Evolutionary conservation across 2,888 invertebrate genomes (phyloP), one percentile per base, ranked within the genome.

Genomic region (Hyalella azteca): DNA sequence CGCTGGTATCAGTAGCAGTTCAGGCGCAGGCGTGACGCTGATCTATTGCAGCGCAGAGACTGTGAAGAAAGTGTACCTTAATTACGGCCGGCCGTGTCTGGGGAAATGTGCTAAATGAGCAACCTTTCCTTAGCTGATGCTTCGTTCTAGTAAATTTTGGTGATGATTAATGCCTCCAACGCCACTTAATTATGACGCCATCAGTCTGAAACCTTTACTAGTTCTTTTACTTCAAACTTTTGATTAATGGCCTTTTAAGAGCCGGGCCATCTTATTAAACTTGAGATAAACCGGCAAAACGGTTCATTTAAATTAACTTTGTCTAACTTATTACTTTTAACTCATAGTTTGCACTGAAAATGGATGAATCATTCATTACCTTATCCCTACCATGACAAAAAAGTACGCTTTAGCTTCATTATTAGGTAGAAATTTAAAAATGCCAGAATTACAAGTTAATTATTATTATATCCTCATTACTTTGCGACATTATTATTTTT

Each of bases 101-200:
- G 36, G 66, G 66, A 66, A 29, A n/a, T 29, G 7, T 19, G 19
- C 66, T 15, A 66, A 66, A 66, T 66, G 66, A 66, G 66, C n/a
- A n/a, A n/a, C 9, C 66, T 36, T 32, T 66, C 66, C 39, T 19
- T 7, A 36, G 66, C 36, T 39, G 36, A 66, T 32, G 66, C 32
- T 66, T 39, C 66, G 36, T 19, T 15, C 39, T 19, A 7, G 29
- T 36, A 22, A 66, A 66, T 66, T 66, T 54, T 66, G 36, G 3
- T 22, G 36, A 19, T 66, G 66, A 66, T 66, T 66, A 66, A 66
- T 66, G 66, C 66, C 39, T 66, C 19, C 66, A 36, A 36, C 66
- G 66, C 36, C 66, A 66, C 66, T 66, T 39, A 36, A 66, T 66
- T 66, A 36, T 66, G 29, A 36, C 39, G 32, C 66, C 66, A 66